Conservation (phyloP, 2,888 invertebrate genomes). For the Drosophila bunnanda region DNA sequence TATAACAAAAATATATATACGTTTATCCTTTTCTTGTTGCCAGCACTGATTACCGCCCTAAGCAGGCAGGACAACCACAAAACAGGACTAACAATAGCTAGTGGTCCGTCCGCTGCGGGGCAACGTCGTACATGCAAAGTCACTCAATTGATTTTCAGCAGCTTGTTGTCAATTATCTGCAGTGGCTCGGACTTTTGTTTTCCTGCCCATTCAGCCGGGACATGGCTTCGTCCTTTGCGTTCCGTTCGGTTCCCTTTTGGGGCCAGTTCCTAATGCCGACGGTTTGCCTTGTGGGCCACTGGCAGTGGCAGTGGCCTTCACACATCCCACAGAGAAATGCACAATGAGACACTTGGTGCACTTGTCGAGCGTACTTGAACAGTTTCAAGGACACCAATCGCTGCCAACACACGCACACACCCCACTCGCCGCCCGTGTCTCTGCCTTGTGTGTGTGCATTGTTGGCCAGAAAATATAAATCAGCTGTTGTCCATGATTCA, state of each 20-base stretch:
- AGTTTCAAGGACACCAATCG: conserved; percentile 76
- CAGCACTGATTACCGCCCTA: conserved; percentile 29
- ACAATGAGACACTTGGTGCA: conserved; percentile 78
- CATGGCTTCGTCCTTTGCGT: conserved; percentile 13
- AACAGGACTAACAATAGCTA: conserved; percentile 17
- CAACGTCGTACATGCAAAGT: conserved; percentile 64
- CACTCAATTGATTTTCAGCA: conserved; percentile 73
- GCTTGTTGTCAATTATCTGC: conserved; percentile 68
- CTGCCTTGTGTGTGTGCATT: conserved; percentile 15
- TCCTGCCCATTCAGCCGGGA: conserved; percentile 46
- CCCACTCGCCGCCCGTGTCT: conserved; percentile 2
- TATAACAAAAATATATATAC: no score
- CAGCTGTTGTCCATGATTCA: conserved; percentile 80
- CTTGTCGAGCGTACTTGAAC: conserved; percentile 76
- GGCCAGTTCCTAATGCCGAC: conserved; percentile 59
- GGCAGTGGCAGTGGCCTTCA: conserved; percentile 50
- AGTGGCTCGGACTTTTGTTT: conserved; percentile 51
- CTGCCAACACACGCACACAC: conserved; percentile 50
- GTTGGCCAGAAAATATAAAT: conserved; percentile 74
- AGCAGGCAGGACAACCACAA: conserved; percentile 24
- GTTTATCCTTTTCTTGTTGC: background rate
- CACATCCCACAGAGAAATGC: conserved; percentile 59
- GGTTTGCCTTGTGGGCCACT: conserved; percentile 44
- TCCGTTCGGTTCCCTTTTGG: conserved; percentile 15
- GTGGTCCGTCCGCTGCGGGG: conserved; percentile 21